Evolutionary conservation across 2,888 invertebrate genomes (phyloP).

Genomic region (Abscondita cerata): DNA sequence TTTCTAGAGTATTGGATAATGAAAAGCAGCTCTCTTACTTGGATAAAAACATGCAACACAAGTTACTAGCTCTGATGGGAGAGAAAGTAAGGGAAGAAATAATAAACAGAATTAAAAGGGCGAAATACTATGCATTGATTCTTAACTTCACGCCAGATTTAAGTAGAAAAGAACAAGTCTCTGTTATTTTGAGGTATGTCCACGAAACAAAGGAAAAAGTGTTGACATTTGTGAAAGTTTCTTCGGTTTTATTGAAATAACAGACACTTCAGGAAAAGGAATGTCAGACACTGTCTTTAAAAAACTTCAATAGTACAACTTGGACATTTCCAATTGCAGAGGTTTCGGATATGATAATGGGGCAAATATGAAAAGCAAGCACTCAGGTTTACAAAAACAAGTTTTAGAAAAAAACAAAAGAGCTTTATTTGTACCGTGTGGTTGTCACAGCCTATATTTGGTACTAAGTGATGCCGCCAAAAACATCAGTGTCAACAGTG

Average conservation of each 20-base stretch:
- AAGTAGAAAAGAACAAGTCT: constrained; percentile 6
- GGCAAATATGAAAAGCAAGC: constrained; percentile 1
- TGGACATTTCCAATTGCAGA: no score
- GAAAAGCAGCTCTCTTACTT: neutral
- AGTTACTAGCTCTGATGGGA: constrained; percentile 2
- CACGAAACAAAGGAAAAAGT: constrained; percentile 2
- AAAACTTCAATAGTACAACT: no score
- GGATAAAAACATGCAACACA: constrained; percentile 2
- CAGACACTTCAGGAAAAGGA: neutral
- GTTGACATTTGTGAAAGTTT: constrained; percentile 1
- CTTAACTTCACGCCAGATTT: neutral
- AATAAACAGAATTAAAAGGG: neutral
- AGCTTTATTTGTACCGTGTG: neutral
- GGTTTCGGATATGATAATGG: neutral
- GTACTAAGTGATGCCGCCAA: neutral
- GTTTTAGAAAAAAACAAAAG: neutral
- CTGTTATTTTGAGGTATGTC: constrained; percentile 4
- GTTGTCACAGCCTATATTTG: neutral
- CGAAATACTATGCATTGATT: constrained; percentile 2
- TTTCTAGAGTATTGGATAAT: neutral
- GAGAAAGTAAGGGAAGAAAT: constrained; percentile 3
- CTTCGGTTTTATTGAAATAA: neutral
- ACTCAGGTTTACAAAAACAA: no score
- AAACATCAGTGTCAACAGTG: constrained; percentile 1
- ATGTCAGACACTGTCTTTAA: no score